Evolutionary conservation across 2,797 vertebrate species (phyloP), one percentile per base, ranked within the genome.

Genomic region (Silurus aristotelis): DNA sequence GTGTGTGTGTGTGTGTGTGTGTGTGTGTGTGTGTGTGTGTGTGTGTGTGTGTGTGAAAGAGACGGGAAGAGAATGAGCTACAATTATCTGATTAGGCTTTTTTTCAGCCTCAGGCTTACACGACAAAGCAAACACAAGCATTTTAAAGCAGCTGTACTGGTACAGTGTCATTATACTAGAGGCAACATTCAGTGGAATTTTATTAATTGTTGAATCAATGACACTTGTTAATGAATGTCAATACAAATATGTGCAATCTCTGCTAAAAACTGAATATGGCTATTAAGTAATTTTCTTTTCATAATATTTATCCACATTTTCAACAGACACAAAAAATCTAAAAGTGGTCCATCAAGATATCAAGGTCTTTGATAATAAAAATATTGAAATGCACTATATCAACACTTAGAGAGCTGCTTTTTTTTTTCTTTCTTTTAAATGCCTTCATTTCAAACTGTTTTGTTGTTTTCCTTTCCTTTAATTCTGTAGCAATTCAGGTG

Each of bases 141-240:
- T 78, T 70, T 75, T 66, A 71, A 76, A 67, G n/a, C 72, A 56
- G 27, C 27, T 86, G 70, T 78, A 48, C 52, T n/a, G 27, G 20
- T 70, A 70, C 22, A 78, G 83, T 71, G 67, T 55, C 27, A 85
- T 56, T 55, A 48, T 64, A 10, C 68, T 55, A 31, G 43, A 64
- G 68, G 67, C 76, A 56, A 55, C 14, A 22, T 68, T 63, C 25
- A 22, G 2, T 3, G 60, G 31, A 72, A 64, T 61, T 63, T 55
- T n/a, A 78, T 61, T 78, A 61, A 78, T 78, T 80, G 67, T 22
- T 64, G 77, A 64, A 73, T 85, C 68, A 73, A 73, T 85, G 77
- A 55, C 76, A 31, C 67, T 84, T 61, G 64, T 84, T 78, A 61
- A 71, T 20, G 67, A 22, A 80, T 31, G 22, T 84, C 64, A 48